phyloP scores from a whole-genome alignment of 2,797 vertebrate species.

The Pseudochirops cupreus region DNA sequence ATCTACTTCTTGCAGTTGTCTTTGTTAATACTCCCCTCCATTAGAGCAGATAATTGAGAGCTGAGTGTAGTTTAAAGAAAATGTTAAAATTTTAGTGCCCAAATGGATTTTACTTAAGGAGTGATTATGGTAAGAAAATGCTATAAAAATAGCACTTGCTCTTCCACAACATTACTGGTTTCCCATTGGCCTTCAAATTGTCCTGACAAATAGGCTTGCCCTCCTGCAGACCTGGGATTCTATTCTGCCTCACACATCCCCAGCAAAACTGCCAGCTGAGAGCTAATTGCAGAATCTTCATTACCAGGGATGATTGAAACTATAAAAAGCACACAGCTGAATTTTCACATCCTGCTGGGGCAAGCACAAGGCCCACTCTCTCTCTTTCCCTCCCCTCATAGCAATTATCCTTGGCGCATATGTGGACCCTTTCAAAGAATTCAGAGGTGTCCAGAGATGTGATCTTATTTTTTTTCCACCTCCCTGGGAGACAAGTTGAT shows the following conservation, averaged over 20 bases:
- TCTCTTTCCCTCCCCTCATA: conserved; percentile 16
- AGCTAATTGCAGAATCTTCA: conserved; percentile 81
- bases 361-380: conserved; percentile 64
- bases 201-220: conserved; percentile 68
- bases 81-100: conserved; percentile 59
- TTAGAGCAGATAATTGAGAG: conserved; percentile 47
- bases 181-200: conserved; percentile 58
- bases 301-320: conserved; percentile 79
- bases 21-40: conserved; percentile 28
- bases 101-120: conserved; percentile 65
- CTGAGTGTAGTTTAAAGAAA: conserved; percentile 50
- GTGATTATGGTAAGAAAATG: conserved; percentile 58
- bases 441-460: conserved; percentile 13
- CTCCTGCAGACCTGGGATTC: conserved; percentile 72
- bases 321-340: conserved; percentile 81
- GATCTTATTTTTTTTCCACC: conserved; percentile 31
- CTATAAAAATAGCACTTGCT: conserved; percentile 72
- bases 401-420: conserved; percentile 42
- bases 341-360: conserved; percentile 75
- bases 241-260: conserved; percentile 61
- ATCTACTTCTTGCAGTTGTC: conserved; percentile 4
- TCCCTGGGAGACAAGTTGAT: neutral
- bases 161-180: conserved; percentile 43
- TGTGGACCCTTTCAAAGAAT: conserved; percentile 38
- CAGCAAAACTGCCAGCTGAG: conserved; percentile 76